Conservation (phyloP, 2,113 vertebrate genomes). For the Phoxinus phoxinus region DNA sequence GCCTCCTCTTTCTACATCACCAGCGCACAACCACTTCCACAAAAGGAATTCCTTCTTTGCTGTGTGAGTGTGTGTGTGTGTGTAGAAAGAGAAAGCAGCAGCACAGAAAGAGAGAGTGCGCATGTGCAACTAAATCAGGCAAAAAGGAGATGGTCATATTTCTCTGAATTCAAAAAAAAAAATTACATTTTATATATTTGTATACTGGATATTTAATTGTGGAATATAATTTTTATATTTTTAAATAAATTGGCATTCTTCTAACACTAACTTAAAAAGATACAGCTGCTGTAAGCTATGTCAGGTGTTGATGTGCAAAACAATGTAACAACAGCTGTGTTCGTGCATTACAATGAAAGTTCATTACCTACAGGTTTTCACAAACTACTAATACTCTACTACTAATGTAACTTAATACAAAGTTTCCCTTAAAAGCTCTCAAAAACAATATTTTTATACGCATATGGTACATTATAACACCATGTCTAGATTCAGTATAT, state of each 20-base stretch:
- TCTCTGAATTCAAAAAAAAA: neutral
- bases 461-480: too few species aligned
- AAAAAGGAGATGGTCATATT: neutral
- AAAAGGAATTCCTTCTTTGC: constrained; percentile 84
- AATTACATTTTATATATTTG: neutral
- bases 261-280: neutral
- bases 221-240: neutral
- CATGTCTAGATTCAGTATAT: too few species aligned
- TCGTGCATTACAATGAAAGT: neutral
- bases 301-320: neutral
- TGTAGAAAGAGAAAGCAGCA: constrained; percentile 59
- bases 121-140: neutral
- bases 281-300: neutral
- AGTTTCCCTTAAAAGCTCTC: too few species aligned
- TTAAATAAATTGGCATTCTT: neutral
- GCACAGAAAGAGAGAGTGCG: constrained; percentile 48
- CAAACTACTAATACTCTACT: neutral
- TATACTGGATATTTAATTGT: neutral
- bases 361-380: neutral
- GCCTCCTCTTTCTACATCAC: constrained; percentile 66
- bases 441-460: too few species aligned
- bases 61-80: constrained; percentile 53
- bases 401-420: too few species aligned
- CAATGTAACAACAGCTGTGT: neutral
- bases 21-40: constrained; percentile 76